Evolutionary conservation across 2,797 vertebrate species (phyloP).

Genomic region (Amblyopsis hoosieri): DNA sequence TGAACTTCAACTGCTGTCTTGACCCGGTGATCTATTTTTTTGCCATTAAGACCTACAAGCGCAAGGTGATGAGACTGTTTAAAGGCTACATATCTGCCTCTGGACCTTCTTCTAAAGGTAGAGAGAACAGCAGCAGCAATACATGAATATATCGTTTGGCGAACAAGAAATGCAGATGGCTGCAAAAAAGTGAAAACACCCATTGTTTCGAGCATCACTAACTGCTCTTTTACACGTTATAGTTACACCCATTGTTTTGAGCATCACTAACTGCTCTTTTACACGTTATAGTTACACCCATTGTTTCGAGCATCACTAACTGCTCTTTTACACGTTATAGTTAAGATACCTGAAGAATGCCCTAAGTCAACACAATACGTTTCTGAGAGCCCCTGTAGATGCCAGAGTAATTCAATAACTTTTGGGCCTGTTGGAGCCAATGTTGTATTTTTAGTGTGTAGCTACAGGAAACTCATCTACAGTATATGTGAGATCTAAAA

Average conservation of each 20-base stretch:
- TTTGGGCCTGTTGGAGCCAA: no score
- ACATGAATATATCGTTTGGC: constrained; percentile 60
- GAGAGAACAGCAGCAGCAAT: constrained; percentile 77
- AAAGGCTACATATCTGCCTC: constrained; percentile 72
- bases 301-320: not conserved
- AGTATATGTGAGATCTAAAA: no score
- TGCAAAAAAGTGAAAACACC: not conserved
- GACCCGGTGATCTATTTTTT: constrained; percentile 90
- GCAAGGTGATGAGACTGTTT: constrained; percentile 80
- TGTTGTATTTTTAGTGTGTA: no score
- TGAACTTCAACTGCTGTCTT: constrained; percentile 88
- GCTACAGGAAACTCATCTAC: no score
- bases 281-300: no score
- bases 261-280: not conserved
- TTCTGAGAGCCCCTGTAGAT: no score
- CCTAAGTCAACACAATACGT: no score
- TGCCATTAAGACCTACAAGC: constrained; percentile 84
- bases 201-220: not conserved
- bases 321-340: no score
- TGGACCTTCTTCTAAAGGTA: constrained; percentile 65
- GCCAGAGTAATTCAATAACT: no score
- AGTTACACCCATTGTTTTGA: no score
- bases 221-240: no score
- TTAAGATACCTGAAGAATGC: no score
- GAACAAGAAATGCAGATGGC: not conserved